Conservation (phyloP, 2,888 invertebrate genomes). For the Dermolepida albohirtum region DNA sequence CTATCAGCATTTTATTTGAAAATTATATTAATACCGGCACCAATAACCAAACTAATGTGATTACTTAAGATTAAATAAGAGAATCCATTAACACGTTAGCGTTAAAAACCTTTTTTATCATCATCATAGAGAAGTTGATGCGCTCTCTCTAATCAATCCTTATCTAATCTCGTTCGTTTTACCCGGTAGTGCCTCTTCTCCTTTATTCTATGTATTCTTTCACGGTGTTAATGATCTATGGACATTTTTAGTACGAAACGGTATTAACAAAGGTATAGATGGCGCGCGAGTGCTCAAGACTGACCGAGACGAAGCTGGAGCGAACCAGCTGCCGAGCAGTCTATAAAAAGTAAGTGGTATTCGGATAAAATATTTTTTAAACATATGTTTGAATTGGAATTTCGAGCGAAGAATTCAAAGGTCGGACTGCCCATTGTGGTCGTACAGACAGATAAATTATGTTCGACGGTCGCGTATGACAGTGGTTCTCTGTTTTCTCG, state of each 20-base stretch:
- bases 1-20: slow-evolving; percentile 26
- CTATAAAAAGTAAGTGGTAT: slow-evolving; percentile 61
- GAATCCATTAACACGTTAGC: slow-evolving; percentile 35
- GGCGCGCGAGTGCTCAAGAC: slow-evolving; percentile 35
- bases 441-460: slow-evolving; percentile 66
- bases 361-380: slow-evolving; percentile 66
- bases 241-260: slow-evolving; percentile 27
- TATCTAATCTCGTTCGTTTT: slow-evolving; percentile 36
- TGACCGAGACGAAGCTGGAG: slow-evolving; percentile 34
- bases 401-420: slow-evolving; percentile 63
- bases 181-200: slow-evolving; percentile 27
- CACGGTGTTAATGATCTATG: slow-evolving; percentile 41
- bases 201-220: slow-evolving; percentile 10
- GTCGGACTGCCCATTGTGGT: slow-evolving; percentile 64
- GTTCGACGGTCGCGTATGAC: slow-evolving; percentile 66
- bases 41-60: slow-evolving; percentile 12
- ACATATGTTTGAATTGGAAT: slow-evolving; percentile 65
- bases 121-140: slow-evolving; percentile 19
- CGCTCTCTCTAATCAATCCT: slow-evolving; percentile 25
- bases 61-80: slow-evolving; percentile 34
- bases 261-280: slow-evolving; percentile 26
- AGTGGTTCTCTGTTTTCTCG: slow-evolving; percentile 58
- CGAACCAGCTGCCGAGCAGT: slow-evolving; percentile 56
- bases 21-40: slow-evolving; percentile 33
- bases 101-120: slow-evolving; percentile 35